Percentiles rank a stretch among this genome's conserved stretches.
These are phyloP conservation scores for Pseudomugil gertrudae DNA, from an alignment of 2,797 vertebrate genomes.

Conservation along the genomic window DNA sequence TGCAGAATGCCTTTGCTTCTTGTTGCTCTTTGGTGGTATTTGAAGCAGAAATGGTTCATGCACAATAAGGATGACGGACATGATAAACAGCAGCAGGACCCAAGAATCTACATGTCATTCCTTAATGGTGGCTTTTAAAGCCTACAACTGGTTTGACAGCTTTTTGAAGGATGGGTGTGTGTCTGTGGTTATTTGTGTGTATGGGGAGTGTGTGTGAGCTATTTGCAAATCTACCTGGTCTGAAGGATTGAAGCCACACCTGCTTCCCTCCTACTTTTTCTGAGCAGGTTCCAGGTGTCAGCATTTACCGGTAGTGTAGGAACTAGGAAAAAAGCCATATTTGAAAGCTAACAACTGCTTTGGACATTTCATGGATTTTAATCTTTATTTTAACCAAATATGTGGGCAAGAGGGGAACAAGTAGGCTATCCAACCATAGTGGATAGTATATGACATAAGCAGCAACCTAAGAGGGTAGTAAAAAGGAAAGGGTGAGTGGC, in stretches of 20 bases:
- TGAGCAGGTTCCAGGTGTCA: slow-evolving; percentile 58
- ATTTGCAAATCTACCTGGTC: slow-evolving; percentile 83
- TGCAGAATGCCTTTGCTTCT: slow-evolving; percentile 30
- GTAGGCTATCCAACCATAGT: slow-evolving; percentile 14
- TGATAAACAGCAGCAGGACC: slow-evolving; percentile 33
- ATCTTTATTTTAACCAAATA: slow-evolving; percentile 18
- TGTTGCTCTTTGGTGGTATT: slow-evolving; percentile 22
- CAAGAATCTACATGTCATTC: slow-evolving; percentile 57
- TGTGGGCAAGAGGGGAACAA: slow-evolving; percentile 17
- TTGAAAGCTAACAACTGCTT: slow-evolving; percentile 11
- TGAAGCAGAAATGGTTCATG: slow-evolving; percentile 38
- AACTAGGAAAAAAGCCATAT: slow-evolving; percentile 58
- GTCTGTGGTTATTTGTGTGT: slow-evolving; percentile 53
- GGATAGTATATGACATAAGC: slow-evolving; percentile 37
- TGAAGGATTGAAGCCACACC: slow-evolving; percentile 84
- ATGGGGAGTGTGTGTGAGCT: slow-evolving; percentile 34
- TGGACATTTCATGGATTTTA: slow-evolving; percentile 29
- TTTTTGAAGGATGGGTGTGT: slow-evolving; percentile 67
- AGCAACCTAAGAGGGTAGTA: slow-evolving; percentile 43
- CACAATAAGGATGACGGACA: slow-evolving; percentile 25
- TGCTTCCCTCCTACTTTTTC: slow-evolving; percentile 68
- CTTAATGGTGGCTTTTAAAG: slow-evolving; percentile 43
- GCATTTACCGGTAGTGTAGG: slow-evolving; percentile 65
- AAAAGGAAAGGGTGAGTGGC: slow-evolving; percentile 31
- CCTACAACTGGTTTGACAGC: slow-evolving; percentile 77